phyloP scores from a whole-genome alignment of 1,140 invertebrate genomes.

The Laupala kohalensis region DNA sequence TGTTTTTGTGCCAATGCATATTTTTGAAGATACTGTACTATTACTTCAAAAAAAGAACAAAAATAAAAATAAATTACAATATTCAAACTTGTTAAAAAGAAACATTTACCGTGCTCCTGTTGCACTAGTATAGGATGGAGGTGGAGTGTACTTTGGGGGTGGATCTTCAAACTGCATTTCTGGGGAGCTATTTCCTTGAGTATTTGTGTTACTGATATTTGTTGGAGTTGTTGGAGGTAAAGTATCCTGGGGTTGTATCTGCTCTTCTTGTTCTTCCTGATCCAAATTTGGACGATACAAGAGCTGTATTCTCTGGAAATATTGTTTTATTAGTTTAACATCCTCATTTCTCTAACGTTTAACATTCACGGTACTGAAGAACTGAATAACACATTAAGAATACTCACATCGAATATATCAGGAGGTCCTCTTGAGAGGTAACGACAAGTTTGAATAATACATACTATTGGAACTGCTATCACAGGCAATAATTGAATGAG shows the following conservation, averaged over 20 bases:
- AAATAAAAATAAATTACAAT: slow-evolving; percentile 10
- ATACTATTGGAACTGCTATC: slow-evolving; percentile 58
- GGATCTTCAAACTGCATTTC: slow-evolving; percentile 51
- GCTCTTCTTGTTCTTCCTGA: slow-evolving; percentile 23
- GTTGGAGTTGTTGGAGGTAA: slow-evolving; percentile 24
- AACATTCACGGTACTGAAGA: background rate
- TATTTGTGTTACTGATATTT: slow-evolving; percentile 20
- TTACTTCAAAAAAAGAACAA: slow-evolving; percentile 9
- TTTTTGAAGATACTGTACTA: background rate
- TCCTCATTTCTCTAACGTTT: too few species aligned
- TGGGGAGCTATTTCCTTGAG: slow-evolving; percentile 9
- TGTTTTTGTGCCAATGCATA: background rate
- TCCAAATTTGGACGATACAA: slow-evolving; percentile 37
- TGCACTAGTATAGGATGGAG: slow-evolving; percentile 80
- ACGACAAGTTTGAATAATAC: slow-evolving; percentile 67
- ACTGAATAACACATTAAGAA: background rate
- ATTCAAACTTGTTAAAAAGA: slow-evolving; percentile 12
- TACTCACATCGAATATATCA: slow-evolving; percentile 72
- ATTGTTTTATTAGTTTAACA: slow-evolving; percentile 37
- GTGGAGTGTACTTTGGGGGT: slow-evolving; percentile 84
- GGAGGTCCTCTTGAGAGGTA: slow-evolving; percentile 69
- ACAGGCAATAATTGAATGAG: slow-evolving; percentile 63
- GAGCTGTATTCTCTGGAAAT: slow-evolving; percentile 39
- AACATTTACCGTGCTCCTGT: slow-evolving; percentile 51
- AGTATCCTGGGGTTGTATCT: slow-evolving; percentile 16